Conservation (phyloP, 2,888 invertebrate genomes). For the Steinernema carpocapsae region DNA sequence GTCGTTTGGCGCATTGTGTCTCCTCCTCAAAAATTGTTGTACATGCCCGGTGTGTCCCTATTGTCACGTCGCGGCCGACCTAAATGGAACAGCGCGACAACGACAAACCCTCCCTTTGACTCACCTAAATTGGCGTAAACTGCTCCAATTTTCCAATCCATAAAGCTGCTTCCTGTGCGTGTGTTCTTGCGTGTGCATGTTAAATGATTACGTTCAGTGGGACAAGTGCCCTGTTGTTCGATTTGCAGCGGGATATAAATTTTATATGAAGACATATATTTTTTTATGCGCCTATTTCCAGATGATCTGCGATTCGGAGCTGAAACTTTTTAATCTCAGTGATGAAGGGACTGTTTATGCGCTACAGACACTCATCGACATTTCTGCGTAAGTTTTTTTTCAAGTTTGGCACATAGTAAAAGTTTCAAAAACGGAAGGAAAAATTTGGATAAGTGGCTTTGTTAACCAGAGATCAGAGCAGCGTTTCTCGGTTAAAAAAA, state of each 20-base stretch:
- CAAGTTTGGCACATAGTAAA: not conserved
- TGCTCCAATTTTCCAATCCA: too few relatives aligned
- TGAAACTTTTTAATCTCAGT: conserved; percentile 51
- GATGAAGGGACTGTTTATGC: conserved; percentile 48
- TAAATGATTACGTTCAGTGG: not conserved
- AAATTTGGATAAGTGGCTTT: conserved; percentile 14
- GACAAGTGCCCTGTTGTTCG: not conserved
- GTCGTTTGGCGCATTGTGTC: too few relatives aligned
- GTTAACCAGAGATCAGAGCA: not conserved
- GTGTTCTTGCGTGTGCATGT: not conserved
- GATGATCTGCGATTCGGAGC: conserved; percentile 51
- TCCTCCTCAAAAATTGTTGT: too few relatives aligned
- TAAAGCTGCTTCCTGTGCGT: too few relatives aligned
- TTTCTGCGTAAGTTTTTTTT: conserved; percentile 49
- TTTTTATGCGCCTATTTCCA: conserved; percentile 1
- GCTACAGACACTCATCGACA: conserved; percentile 46
- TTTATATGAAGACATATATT: not conserved
- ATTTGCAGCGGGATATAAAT: too few relatives aligned
- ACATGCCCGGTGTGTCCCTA: too few relatives aligned
- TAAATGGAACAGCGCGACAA: too few relatives aligned
- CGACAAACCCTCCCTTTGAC: not conserved
- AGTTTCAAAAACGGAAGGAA: not conserved
- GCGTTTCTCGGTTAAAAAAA: too few relatives aligned
- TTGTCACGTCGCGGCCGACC: too few relatives aligned
- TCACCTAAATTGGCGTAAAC: conserved; percentile 18